Base-by-base conservation (phyloP, 2,797 vertebrate genomes). In the Bradypus variegatus region DNA sequence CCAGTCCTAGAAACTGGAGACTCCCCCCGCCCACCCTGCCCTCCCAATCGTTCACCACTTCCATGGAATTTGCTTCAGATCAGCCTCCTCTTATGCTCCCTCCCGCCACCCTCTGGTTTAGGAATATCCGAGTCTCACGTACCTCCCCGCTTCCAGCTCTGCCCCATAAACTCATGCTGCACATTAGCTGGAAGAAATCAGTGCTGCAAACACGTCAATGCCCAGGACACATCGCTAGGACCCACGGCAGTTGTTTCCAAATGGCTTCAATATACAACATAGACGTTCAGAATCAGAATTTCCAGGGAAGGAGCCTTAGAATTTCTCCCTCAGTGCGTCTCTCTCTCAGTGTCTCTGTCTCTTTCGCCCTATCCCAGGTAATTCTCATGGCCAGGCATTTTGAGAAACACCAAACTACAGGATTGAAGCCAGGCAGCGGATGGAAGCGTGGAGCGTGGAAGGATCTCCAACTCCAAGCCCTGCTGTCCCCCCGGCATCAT, bases 401-500 rank as follows among this genome's bases (percentile, higher is more conserved):
- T 16, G 58, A 38, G 64, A 18, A 15, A 1, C 16, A 41, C 50
- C 1, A 12, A 23, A 21, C 13, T 1, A 0, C 36, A 62, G 6
- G 33, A 5, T 16, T 1, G 53, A 31, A 31, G 53, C n/a, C 58
- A 58, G n/a, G 48, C 2, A 7, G 23, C 86, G 67, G 10, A 2
- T 16, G 29, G 25, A 25, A 16, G 13, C 21, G 4, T 2, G 1
- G 29, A 16, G 13, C 21, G 4, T 2, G 1, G 29, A 50, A 62
- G 2, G 2, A 4, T 53, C 50, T 70, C 45, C 23, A n/a, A 65
- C n/a, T n/a, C 38, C 70, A 19, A 10, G 33, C 27, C 38, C 58
- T 6, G 0, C 3, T 2, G 36, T 3, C 1, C 45, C 2, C 41
- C 41, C 11, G 33, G 6, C 55, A 0, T 23, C 45, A 7, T 19